Evolutionary conservation across 1,140 invertebrate species (phyloP).

Genomic region (Centruroides sculpturatus): DNA sequence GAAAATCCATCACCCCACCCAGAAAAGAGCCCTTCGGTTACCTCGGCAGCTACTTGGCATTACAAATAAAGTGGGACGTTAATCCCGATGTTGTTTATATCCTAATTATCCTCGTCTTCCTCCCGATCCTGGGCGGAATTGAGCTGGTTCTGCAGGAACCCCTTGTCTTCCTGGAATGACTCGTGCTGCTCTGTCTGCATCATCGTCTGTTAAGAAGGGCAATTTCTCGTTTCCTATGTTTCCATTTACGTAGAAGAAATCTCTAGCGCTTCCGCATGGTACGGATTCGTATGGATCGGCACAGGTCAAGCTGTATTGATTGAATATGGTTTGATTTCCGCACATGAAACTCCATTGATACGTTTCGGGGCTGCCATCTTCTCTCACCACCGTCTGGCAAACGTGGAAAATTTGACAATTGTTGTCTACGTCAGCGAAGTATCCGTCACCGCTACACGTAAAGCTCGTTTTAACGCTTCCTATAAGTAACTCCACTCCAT

Average conservation of each 20-base stretch:
- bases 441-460: conserved; percentile 24
- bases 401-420: conserved; percentile 29
- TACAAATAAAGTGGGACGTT: too few species aligned
- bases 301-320: conserved; percentile 47
- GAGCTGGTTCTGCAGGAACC: too few species aligned
- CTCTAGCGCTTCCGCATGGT: conserved; percentile 22
- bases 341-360: conserved; percentile 65
- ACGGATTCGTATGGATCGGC: conserved; percentile 21
- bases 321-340: conserved; percentile 67
- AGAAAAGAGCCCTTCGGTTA: too few species aligned
- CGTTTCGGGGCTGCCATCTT: conserved; percentile 32
- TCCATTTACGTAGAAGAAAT: conserved; percentile 24
- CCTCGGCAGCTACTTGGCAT: too few species aligned
- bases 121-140: too few species aligned
- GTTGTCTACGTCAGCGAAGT: conserved; percentile 30
- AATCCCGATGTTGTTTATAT: too few species aligned
- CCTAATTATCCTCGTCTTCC: too few species aligned
- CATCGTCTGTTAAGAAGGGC: conserved; percentile 14
- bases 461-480: conserved; percentile 20
- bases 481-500: conserved; percentile 20
- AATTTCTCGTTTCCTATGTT: conserved; percentile 15
- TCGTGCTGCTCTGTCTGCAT: conserved; percentile 10
- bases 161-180: conserved; percentile 3
- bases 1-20: too few species aligned
- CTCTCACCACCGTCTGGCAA: conserved; percentile 41